phyloP scores from a whole-genome alignment of 2,113 vertebrate genomes.

The Gymnocephalus cernua region DNA sequence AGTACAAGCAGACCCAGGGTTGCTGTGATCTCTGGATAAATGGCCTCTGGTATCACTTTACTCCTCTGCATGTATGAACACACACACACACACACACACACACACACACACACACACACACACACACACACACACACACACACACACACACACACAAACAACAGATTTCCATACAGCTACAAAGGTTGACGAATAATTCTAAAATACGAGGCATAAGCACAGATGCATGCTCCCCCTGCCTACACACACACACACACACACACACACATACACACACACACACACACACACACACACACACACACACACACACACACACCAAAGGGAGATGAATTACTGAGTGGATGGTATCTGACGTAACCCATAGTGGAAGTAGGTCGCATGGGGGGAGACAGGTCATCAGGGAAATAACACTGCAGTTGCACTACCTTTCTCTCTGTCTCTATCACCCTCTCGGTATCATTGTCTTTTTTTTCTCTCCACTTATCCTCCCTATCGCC shows the following conservation, averaged over 20 bases:
- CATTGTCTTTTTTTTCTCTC: constrained; percentile 13
- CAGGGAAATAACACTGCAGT: constrained; percentile 77
- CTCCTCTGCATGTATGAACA: constrained; percentile 9
- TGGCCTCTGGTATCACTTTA: constrained; percentile 59
- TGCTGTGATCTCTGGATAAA: constrained; percentile 60
- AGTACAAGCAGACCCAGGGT: constrained; percentile 32
- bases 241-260: constrained; percentile 19
- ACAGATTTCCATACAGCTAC: not conserved
- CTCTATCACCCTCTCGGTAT: constrained; percentile 27
- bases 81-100: not conserved
- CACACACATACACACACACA: constrained; percentile 35
- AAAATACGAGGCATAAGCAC: constrained; percentile 25
- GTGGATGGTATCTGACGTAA: constrained; percentile 77
- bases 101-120: constrained; percentile 1
- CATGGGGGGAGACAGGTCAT: constrained; percentile 76
- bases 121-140: not conserved
- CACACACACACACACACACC: constrained; percentile 34
- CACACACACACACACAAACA: constrained; percentile 5
- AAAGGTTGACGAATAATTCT: constrained; percentile 25
- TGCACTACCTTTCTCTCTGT: constrained; percentile 57
- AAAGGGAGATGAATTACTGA: constrained; percentile 77
- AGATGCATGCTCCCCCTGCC: constrained; percentile 13
- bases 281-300: constrained; percentile 31
- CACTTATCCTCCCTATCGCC: constrained; percentile 10
- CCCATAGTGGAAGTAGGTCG: constrained; percentile 79